Evolutionary conservation across 2,888 invertebrate species (phyloP).

Genomic region (Dusona sp.): DNA sequence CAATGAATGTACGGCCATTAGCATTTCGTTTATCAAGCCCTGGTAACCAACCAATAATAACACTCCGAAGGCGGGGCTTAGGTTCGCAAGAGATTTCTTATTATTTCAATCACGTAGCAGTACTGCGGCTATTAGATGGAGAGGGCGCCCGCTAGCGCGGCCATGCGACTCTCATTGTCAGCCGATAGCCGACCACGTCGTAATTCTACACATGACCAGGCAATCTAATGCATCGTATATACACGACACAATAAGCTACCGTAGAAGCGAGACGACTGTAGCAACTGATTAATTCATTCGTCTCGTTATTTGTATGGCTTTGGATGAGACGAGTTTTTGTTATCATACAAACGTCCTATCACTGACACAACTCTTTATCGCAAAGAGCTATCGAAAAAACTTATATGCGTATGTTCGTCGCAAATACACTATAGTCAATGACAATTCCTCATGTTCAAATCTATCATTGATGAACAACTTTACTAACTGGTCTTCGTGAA

Average conservation of each 20-base stretch:
- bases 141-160: conserved; percentile 61
- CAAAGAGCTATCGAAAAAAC: not conserved
- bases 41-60: conserved; percentile 75
- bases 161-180: conserved; percentile 62
- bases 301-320: conserved; percentile 70
- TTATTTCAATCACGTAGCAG: conserved; percentile 78
- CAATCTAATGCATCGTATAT: conserved; percentile 40
- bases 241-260: conserved; percentile 7
- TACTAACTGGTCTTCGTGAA: conserved; percentile 52
- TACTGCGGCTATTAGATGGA: conserved; percentile 65
- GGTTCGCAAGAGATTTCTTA: conserved; percentile 75
- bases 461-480: conserved; percentile 17
- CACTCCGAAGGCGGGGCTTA: conserved; percentile 76
- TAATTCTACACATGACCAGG: conserved; percentile 18
- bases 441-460: conserved; percentile 38
- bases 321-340: conserved; percentile 55
- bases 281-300: conserved; percentile 71
- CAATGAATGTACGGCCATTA: conserved; percentile 67
- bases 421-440: conserved; percentile 1
- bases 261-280: conserved; percentile 34
- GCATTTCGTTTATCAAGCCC: conserved; percentile 67
- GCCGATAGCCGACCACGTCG: conserved; percentile 42
- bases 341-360: conserved; percentile 46
- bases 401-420: not conserved
- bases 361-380: conserved; percentile 39